Evolutionary conservation across 2,888 invertebrate species (phyloP).

Genomic region (Cistogaster globosa): DNA sequence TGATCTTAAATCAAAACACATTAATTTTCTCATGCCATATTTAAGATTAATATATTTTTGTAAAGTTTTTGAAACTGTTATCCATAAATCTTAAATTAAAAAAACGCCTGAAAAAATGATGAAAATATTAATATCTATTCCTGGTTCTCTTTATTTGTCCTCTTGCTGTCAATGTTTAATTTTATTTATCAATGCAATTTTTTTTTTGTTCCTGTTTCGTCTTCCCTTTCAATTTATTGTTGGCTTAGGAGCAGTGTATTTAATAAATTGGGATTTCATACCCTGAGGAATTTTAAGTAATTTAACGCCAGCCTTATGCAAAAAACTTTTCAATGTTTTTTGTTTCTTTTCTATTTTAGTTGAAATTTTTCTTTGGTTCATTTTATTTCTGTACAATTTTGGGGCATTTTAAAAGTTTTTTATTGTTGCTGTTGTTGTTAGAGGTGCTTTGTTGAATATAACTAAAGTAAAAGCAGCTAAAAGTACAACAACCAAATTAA

Average conservation of each 20-base stretch:
- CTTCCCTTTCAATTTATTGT: slow-evolving; percentile 38
- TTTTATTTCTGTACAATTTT: slow-evolving; percentile 20
- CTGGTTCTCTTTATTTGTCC: neutral
- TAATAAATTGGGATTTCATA: slow-evolving; percentile 66
- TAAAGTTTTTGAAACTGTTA: no score
- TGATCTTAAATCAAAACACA: no score
- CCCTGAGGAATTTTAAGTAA: slow-evolving; percentile 70
- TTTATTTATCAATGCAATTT: slow-evolving; percentile 51
- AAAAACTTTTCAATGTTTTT: slow-evolving; percentile 44
- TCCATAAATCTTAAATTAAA: no score
- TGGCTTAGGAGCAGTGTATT: slow-evolving; percentile 33
- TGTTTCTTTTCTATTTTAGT: neutral
- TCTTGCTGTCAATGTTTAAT: slow-evolving; percentile 33
- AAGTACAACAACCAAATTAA: slow-evolving; percentile 27
- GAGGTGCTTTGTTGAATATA: neutral
- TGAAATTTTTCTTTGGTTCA: slow-evolving; percentile 20
- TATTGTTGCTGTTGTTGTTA: neutral
- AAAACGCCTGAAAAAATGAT: neutral
- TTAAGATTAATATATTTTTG: no score
- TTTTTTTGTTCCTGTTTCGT: slow-evolving; percentile 5
- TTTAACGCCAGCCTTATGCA: slow-evolving; percentile 70
- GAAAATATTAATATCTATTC: neutral
- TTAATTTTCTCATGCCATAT: no score
- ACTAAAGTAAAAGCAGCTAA: slow-evolving; percentile 35
- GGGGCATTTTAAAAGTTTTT: slow-evolving; percentile 23